Evolutionary conservation across 2,797 vertebrate genomes (phyloP).

Genomic region (Botia almorhae): DNA sequence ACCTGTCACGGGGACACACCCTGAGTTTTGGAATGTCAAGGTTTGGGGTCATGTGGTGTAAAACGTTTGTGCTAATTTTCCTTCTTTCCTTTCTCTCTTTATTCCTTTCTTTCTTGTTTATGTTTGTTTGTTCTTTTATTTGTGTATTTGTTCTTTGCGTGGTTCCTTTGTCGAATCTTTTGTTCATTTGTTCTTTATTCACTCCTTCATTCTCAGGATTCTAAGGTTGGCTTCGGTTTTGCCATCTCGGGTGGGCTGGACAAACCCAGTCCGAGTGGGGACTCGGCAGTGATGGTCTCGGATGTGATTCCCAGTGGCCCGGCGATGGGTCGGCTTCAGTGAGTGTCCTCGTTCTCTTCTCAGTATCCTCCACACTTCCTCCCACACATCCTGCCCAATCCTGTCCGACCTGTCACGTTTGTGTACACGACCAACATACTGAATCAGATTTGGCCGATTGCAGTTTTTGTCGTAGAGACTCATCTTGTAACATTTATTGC

Average conservation of each 20-base stretch:
- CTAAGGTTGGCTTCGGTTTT: conserved; percentile 92
- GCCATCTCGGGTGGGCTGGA: conserved; percentile 90
- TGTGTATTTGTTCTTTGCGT: conserved; percentile 41
- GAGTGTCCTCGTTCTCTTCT: conserved; percentile 67
- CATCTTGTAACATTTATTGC: conserved; percentile 37
- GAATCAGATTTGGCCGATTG: conserved; percentile 3
- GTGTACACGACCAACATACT: conserved; percentile 36
- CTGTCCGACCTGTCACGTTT: conserved; percentile 56
- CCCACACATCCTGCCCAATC: conserved; percentile 39
- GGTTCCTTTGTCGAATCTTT: not conserved
- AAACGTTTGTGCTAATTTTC: conserved; percentile 65
- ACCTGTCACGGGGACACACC: conserved; percentile 48
- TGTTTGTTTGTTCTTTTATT: conserved; percentile 5
- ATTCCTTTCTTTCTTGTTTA: not conserved
- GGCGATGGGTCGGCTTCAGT: conserved; percentile 88
- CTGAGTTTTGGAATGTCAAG: conserved; percentile 59
- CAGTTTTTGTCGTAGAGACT: conserved; percentile 24
- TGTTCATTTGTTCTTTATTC: not conserved
- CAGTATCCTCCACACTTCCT: not conserved
- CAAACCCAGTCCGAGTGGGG: conserved; percentile 76
- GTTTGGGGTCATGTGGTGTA: conserved; percentile 55
- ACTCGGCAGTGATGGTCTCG: conserved; percentile 84
- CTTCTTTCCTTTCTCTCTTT: not conserved
- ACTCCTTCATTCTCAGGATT: conserved; percentile 75
- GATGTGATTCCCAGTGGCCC: conserved; percentile 91